Percentiles rank a stretch among this genome's conserved stretches.
phyloP scores from a whole-genome alignment of 2,888 invertebrate genomes.

The Beris morrisii region DNA sequence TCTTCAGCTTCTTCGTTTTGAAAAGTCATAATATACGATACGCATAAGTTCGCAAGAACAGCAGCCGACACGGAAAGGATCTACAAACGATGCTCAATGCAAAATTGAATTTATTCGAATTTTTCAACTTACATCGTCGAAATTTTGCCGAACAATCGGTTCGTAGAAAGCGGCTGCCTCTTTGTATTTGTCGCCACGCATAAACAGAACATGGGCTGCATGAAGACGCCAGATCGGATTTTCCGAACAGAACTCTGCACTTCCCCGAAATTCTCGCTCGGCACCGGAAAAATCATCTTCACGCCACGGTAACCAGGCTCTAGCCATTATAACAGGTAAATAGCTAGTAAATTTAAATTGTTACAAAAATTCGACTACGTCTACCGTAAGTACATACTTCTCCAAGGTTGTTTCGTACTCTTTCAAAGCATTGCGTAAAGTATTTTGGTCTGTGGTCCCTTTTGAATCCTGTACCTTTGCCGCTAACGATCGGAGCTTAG shows the following conservation, averaged over 20 bases:
- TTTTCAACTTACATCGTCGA: slow-evolving; percentile 69
- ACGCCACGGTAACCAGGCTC: slow-evolving; percentile 99
- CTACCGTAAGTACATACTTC: slow-evolving; percentile 53
- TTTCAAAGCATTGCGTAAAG: slow-evolving; percentile 84
- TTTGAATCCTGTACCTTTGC: slow-evolving; percentile 94
- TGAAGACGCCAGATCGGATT: slow-evolving; percentile 97
- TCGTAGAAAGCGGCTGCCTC: slow-evolving; percentile 98
- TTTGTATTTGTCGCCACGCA: slow-evolving; percentile 98
- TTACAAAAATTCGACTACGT: neutral
- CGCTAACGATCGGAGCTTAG: slow-evolving; percentile 84
- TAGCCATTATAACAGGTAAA: slow-evolving; percentile 98
- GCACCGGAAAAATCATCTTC: slow-evolving; percentile 94
- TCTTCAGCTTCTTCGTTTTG: slow-evolving; percentile 99
- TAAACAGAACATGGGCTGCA: slow-evolving; percentile 97
- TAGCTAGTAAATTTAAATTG: slow-evolving; percentile 62
- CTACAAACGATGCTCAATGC: slow-evolving; percentile 53
- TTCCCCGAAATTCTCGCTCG: slow-evolving; percentile 94
- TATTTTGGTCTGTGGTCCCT: slow-evolving; percentile 83
- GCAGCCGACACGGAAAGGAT: slow-evolving; percentile 96
- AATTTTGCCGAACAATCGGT: slow-evolving; percentile 93
- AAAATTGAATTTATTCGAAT: neutral
- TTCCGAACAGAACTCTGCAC: slow-evolving; percentile 97
- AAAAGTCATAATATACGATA: slow-evolving; percentile 98
- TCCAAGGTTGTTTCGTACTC: slow-evolving; percentile 91
- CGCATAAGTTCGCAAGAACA: slow-evolving; percentile 96